Base-by-base conservation (phyloP, 2,888 invertebrate species). In the Buathra laborator region DNA sequence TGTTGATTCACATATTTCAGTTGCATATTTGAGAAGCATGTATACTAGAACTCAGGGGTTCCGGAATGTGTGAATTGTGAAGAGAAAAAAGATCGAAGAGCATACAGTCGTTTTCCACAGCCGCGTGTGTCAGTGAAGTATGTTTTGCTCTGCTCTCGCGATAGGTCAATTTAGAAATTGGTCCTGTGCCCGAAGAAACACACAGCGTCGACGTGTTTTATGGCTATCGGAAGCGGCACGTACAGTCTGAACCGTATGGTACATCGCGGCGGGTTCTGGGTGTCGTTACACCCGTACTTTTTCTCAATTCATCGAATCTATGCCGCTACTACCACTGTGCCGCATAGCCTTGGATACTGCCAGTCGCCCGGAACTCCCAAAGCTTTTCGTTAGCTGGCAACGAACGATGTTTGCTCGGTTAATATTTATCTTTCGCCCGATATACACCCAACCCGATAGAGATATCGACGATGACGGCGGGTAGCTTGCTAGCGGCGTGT, bases 151-250 rank as follows among this genome's bases (percentile, higher is more conserved):
- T 53, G 64, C 64, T 53, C 37, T 44, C 29, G 32, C 66, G 64
- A 79, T 79, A 64, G 71, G 71, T 72, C 79, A 79, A 79, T 79
- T 72, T 71, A 53, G 71, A 72, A 66, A 79, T 64, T 79, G 71
- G 64, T 66, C 62, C 32, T 53, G 71, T 56, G n/a, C 29, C 64
- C 32, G 14, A 24, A 43, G 37, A 53, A 71, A 79, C 71, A 79
- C 53, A 77, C 44, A 44, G 24, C 59, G 53, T 48, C 37, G 71
- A 79, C 64, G 46, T 64, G 79, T 71, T 79, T 79, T 72, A 79
- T 79, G 64, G 79, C 51, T 71, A 53, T 29, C 37, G 64, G 16
- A 19, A 64, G 24, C 43, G 16, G 62, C 71, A 71, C 43, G 59
- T 51, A 43, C 62, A 56, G 51, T 43, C 14, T 16, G 16, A 9